A percentile compares a stretch with the other conserved stretches of the same genome.
phyloP scores from a whole-genome alignment of 2,113 vertebrate species.

The Entelurus aequoreus region DNA sequence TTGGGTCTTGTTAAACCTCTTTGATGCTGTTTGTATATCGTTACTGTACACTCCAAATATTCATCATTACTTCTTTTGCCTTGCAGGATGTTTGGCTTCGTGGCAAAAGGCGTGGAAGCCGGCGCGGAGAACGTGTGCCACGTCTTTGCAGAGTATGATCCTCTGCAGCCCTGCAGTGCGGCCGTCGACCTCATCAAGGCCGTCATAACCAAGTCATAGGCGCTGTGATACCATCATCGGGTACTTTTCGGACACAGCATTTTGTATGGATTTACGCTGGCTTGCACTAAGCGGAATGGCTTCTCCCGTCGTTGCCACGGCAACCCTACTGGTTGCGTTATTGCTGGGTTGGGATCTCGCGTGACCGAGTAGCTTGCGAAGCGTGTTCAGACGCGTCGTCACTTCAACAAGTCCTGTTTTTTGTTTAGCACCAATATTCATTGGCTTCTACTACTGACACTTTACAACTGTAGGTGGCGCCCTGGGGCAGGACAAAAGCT shows the following conservation, averaged over 20 bases:
- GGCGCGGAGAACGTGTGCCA: conserved; percentile 82
- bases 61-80: conserved; percentile 18
- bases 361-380: too few species aligned
- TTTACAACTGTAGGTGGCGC: too few species aligned
- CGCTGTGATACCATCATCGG: background rate
- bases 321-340: background rate
- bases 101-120: conserved; percentile 79
- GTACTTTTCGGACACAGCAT: background rate
- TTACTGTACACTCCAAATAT: too few species aligned
- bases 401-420: too few species aligned
- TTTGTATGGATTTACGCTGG: background rate
- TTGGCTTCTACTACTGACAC: too few species aligned
- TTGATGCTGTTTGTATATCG: too few species aligned
- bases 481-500: too few species aligned
- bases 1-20: too few species aligned
- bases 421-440: too few species aligned
- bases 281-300: background rate
- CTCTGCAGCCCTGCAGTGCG: conserved; percentile 39
- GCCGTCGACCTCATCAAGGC: conserved; percentile 45
- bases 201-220: conserved; percentile 12
- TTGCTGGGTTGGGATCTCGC: too few species aligned
- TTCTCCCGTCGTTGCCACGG: background rate
- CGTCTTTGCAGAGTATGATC: conserved; percentile 84
- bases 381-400: too few species aligned
- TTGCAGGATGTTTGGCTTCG: conserved; percentile 85